Base-by-base conservation (phyloP, 2,888 invertebrate species). In the Leptinotarsa haldemani region DNA sequence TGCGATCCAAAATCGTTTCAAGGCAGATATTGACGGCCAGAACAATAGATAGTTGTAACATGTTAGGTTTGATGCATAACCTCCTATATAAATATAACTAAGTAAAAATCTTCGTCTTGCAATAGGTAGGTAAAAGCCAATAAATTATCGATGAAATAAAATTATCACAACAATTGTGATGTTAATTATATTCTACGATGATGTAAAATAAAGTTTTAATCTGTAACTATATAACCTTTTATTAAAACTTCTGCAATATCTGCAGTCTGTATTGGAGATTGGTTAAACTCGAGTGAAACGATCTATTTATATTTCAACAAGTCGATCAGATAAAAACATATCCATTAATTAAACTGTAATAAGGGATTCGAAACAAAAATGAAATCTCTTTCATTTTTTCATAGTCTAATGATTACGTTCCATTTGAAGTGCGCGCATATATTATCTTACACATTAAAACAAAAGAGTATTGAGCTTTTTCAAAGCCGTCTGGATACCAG, bases 381-480 rank as follows among this genome's bases (percentile, higher is more conserved):
- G 72, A 68, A 75, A 69, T 69, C 71, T 70, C 53, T 68, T 68
- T 68, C 68, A 68, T 68, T 75, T 70, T 70, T 72, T 78, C 71
- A 74, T 76, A 76, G 74, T 77, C 78, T 77, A 78, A 78, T 78
- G 78, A 78, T 75, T 77, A 74, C 76, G 74, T 77, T 74, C 72
- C 77, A 78, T 78, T 77, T 74, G 78, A 78, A 77, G 77, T 74
- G 71, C 68, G 75, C 74, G 75, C 78, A 77, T 78, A 80, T 80
- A 81, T 80, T 81, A 81, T 80, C 81, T 79, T 81, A 79, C 81
- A 77, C 77, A 78, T 77, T 73, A 76, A 77, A 80, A 81, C 81
- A 81, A 81, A 81, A 77, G 79, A 75, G 77, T 80, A 81, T 79
- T 67, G 79, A 78, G 79, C 74, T 75, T 74, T 75, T 74, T 68